Evolutionary conservation across 2,113 vertebrate species (phyloP).

Genomic region (Miniopterus natalensis): DNA sequence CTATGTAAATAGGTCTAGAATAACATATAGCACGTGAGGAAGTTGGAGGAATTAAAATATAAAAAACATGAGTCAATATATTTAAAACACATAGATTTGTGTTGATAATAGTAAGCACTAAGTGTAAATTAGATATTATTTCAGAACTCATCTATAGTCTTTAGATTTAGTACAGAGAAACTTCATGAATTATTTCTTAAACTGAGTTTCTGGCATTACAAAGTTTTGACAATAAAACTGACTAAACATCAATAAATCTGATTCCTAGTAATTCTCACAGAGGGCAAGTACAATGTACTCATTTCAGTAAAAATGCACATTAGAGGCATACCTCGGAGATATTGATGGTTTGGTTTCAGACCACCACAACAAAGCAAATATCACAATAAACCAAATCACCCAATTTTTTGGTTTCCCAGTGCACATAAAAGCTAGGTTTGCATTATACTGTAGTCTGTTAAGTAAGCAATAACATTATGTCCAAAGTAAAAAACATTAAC

Average conservation of each 20-base stretch:
- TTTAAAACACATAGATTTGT: neutral
- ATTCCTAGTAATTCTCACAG: neutral
- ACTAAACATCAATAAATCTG: neutral
- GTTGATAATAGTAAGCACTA: neutral
- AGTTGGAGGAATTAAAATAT: neutral
- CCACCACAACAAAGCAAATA: neutral
- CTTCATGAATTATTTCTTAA: neutral
- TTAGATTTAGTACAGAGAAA: conserved; percentile 21
- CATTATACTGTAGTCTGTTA: neutral
- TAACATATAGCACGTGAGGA: neutral
- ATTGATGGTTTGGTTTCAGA: too few relatives aligned
- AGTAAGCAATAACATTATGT: neutral
- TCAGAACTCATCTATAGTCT: neutral
- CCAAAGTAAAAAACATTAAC: neutral
- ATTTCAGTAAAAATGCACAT: neutral
- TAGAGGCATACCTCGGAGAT: neutral
- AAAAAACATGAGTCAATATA: neutral
- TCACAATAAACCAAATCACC: neutral
- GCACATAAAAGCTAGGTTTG: neutral
- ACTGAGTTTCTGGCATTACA: neutral
- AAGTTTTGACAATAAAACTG: neutral
- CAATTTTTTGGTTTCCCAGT: neutral
- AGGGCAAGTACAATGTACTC: neutral
- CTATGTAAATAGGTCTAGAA: neutral
- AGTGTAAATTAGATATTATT: neutral